Evolutionary conservation across 2,888 invertebrate genomes (phyloP).

Genomic region (Hermodice carunculata): DNA sequence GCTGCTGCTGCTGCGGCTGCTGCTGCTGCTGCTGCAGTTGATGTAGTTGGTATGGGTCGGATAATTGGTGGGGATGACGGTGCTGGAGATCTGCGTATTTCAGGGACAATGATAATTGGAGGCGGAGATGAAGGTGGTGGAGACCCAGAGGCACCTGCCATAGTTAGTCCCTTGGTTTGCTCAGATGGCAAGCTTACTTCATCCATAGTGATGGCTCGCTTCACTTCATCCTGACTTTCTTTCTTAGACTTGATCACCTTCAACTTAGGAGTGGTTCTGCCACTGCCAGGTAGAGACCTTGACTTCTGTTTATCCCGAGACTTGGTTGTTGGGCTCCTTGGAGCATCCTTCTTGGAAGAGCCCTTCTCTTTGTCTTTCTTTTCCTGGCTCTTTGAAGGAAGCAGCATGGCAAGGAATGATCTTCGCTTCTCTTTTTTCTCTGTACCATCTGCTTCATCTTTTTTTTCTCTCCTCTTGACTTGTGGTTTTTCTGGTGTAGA

Average conservation of each 20-base stretch:
- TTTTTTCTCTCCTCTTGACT: background rate
- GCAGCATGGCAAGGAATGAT: constrained; percentile 52
- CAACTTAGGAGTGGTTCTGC: constrained; percentile 17
- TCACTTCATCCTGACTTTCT: constrained; percentile 28
- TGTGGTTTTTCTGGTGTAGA: background rate
- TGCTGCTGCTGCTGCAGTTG: background rate
- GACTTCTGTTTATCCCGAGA: constrained; percentile 29
- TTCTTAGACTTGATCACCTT: constrained; percentile 45
- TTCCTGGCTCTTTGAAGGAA: constrained; percentile 52
- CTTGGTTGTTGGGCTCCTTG: constrained; percentile 49
- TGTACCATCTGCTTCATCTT: constrained; percentile 18
- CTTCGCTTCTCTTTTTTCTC: constrained; percentile 58
- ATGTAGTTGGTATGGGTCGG: background rate
- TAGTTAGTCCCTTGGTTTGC: constrained; percentile 5
- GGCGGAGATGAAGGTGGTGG: background rate
- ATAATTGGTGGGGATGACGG: constrained; percentile 15
- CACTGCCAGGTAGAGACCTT: constrained; percentile 23
- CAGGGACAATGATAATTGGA: background rate
- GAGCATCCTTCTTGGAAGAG: constrained; percentile 28
- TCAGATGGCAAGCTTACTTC: constrained; percentile 20
- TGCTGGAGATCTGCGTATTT: constrained; percentile 17
- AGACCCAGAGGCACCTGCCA: background rate
- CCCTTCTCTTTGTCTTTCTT: constrained; percentile 45
- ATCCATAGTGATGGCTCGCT: background rate
- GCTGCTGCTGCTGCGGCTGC: constrained; percentile 23